A percentile compares a stretch with the other conserved stretches of the same genome.
Evolutionary conservation across 2,888 invertebrate genomes (phyloP).

Genomic region (Drosophila nigritarsus): DNA sequence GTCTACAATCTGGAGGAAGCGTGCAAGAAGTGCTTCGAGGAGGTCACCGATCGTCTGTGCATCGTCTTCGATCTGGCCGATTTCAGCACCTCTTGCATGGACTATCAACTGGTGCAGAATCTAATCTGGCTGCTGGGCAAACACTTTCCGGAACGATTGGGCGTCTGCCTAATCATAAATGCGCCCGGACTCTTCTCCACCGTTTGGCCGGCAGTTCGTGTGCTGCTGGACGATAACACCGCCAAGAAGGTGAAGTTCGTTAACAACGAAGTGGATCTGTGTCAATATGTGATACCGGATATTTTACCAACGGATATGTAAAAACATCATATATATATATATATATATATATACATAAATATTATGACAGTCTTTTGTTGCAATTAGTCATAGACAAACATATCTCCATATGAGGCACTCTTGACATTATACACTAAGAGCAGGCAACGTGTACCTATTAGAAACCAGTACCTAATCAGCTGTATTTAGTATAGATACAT

Average conservation of each 20-base stretch:
- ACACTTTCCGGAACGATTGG: constrained; percentile 92
- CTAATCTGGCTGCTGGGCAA: constrained; percentile 91
- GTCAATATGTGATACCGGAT: constrained; percentile 91
- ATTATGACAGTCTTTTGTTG: constrained; percentile 16
- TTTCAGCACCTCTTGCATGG: constrained; percentile 92
- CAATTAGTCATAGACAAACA: constrained; percentile 64
- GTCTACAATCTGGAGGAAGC: constrained; percentile 89
- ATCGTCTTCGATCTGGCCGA: constrained; percentile 91
- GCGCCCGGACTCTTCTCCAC: constrained; percentile 91
- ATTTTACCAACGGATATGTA: constrained; percentile 90
- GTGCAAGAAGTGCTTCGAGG: constrained; percentile 91
- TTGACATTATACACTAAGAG: constrained; percentile 38
- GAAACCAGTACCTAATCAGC: constrained; percentile 71
- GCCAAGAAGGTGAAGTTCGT: constrained; percentile 91
- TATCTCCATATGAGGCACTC: constrained; percentile 56
- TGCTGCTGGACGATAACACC: constrained; percentile 92
- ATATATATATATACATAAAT: neutral
- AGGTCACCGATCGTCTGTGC: constrained; percentile 91
- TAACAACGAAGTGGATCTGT: constrained; percentile 89
- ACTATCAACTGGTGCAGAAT: constrained; percentile 92
- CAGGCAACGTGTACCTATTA: constrained; percentile 60
- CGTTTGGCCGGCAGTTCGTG: constrained; percentile 91
- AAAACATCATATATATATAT: constrained; percentile 21
- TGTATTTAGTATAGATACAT: constrained; percentile 34
- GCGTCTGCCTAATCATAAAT: constrained; percentile 91